Evolutionary conservation across 2,113 vertebrate genomes (phyloP), one percentile per base, ranked within the genome.

Genomic region (Salvelinus namaycush): DNA sequence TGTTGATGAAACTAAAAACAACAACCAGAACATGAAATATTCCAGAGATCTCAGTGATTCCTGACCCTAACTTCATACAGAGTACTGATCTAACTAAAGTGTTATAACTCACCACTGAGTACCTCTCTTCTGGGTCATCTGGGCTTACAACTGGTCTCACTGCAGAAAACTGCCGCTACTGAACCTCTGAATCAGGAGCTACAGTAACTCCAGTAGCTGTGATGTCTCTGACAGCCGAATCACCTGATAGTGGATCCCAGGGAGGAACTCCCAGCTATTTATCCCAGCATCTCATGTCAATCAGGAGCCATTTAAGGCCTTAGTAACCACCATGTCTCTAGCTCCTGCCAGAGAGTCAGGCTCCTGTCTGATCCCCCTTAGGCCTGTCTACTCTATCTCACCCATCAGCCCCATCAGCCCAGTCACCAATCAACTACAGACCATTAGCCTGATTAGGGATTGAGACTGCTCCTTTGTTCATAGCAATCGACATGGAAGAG

Each of bases 361-460:
- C n/a, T 62, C 59, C 59, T 62, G 59, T 62, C 59, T 62, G n/a
- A 22, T 62, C 13, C 76, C 62, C 72, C 76, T 72, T 62, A 80
- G 87, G 51, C 68, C 67, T n/a, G 75, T 69, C 51, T 90, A 83
- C 87, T 79, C 74, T 76, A 70, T 18, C 78, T 79, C 72, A 84
- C 72, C 80, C 83, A 73, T 86, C 74, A 75, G 70, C 57, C 12
- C 4, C 83, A 73, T 86, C 74, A 75, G 70, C 57, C 12, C 3
- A 16, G 80, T 66, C 82, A 60, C 79, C 79, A 80, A 75, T 31
- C 66, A 79, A 59, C 27, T 64, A 49, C 74, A 72, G 81, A 79
- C 66, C 48, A 89, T 93, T 92, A 92, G 84, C 82, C 89, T 90
- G 89, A 92, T 89, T 90, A 87, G 48, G 70, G 73, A 79, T 84